Base-by-base conservation (phyloP, 2,113 vertebrate genomes). In the Neogale vison region DNA sequence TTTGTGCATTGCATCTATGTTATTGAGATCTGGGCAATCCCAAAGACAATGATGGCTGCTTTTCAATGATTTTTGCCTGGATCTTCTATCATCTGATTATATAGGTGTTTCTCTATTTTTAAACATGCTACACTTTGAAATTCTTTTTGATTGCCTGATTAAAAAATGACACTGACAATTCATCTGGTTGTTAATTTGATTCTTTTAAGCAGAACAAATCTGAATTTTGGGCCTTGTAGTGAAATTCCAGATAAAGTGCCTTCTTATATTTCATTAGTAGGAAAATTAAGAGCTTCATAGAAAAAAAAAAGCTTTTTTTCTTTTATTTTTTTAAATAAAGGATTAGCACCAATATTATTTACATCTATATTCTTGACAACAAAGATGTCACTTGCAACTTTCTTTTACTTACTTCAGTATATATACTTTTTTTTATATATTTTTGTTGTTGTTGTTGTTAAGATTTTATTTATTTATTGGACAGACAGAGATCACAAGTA, bases 1-100 rank as follows among this genome's bases (percentile, higher is more conserved):
- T 81, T 95, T 97, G 95, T 93, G 76, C 69, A 23, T 71, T 63
- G 88, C 36, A 74, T 88, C 80, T 90, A 13, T 42, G 11, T 93
- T 57, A 84, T 80, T 98, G 93, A 88, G 24, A 71, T 88, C 71
- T 88, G 17, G 21, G 4, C 21, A 81, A 84, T 71, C 21, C 45
- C 47, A 76, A 93, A 76, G 87, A 82, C 71, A 84, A 61, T 9
- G 34, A 86, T 61, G n/a, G 14, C 34, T 63, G 13, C 10, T 86
- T 31, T 31, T 17, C 50, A 52, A 17, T 52, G 59, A 89, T 26
- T 63, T 74, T 69, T 80, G 65, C 55, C 14, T 72, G 2, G 76
- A 8, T 93, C 63, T 87, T 84, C 7, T 59, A 9, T 92, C 57
- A 57, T 81, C 50, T 87, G 90, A 79, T 93, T 65, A 89, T 52